Conservation (phyloP, 1,140 invertebrate species). For the Watersipora subatra region DNA sequence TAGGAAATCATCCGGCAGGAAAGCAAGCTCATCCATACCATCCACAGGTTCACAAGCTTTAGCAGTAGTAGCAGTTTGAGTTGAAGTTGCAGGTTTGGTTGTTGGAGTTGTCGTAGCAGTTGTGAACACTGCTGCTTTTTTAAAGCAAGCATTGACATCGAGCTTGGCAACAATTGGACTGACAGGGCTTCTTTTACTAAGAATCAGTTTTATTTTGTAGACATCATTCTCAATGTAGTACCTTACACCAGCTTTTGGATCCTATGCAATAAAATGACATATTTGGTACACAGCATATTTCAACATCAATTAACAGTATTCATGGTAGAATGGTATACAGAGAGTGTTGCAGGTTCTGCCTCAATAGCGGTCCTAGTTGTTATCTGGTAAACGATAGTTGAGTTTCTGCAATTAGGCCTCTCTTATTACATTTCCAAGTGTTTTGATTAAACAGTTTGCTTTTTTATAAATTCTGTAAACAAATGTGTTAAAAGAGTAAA, state of each 20-base stretch:
- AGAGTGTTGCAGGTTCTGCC: too few species aligned
- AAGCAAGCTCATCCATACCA: not conserved
- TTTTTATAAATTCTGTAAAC: too few species aligned
- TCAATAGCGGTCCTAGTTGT: too few species aligned
- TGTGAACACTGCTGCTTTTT: not conserved
- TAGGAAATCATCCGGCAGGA: not conserved
- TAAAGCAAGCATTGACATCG: not conserved
- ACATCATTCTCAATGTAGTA: not conserved
- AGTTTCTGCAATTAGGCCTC: too few species aligned
- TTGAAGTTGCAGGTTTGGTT: not conserved
- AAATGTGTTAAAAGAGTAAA: too few species aligned
- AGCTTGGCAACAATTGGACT: not conserved
- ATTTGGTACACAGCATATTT: too few species aligned
- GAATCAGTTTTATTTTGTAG: not conserved
- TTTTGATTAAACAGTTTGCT: too few species aligned
- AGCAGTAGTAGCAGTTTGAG: not conserved
- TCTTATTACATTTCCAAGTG: too few species aligned
- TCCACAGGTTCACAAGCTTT: not conserved
- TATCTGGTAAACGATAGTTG: too few species aligned
- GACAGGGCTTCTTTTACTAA: not conserved
- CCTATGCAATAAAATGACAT: too few species aligned
- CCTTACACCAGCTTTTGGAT: not conserved
- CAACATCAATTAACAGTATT: too few species aligned
- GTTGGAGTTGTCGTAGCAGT: not conserved
- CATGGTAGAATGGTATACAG: too few species aligned